Conservation (phyloP, 1,140 invertebrate genomes). For the Bombus picipes region DNA sequence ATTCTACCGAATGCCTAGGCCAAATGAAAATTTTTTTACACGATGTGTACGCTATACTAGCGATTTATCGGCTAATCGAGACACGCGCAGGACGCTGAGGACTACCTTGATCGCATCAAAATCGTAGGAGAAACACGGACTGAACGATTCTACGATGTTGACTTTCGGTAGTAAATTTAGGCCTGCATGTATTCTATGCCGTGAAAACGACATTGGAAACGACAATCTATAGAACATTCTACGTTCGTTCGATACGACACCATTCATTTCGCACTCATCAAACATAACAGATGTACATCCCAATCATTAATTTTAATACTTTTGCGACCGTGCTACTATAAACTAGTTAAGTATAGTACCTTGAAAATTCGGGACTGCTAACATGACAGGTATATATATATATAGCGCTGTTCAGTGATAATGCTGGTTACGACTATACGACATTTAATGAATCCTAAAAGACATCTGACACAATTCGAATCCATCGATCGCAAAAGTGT, state of each 20-base stretch:
- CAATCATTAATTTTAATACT: constrained; percentile 10
- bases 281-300: neutral
- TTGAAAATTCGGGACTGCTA: neutral
- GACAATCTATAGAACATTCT: neutral
- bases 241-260: constrained; percentile 18
- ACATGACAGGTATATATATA: too few species aligned
- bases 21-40: constrained; percentile 45
- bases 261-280: constrained; percentile 16
- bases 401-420: too few species aligned
- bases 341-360: neutral
- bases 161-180: constrained; percentile 4
- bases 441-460: neutral
- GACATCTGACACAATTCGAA: neutral
- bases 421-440: neutral
- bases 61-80: constrained; percentile 26
- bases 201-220: constrained; percentile 43
- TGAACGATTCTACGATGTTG: constrained; percentile 21
- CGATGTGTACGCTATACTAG: constrained; percentile 51
- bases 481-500: constrained; percentile 26
- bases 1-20: constrained; percentile 59
- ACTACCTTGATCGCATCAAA: constrained; percentile 3
- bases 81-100: constrained; percentile 30
- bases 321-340: neutral
- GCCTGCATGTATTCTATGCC: constrained; percentile 17
- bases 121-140: constrained; percentile 27